Percentiles rank a stretch among this genome's conserved stretches.
These are phyloP conservation scores for Dicaeum eximium DNA, from an alignment of 2,113 vertebrate genomes.

Conservation along the genomic window DNA sequence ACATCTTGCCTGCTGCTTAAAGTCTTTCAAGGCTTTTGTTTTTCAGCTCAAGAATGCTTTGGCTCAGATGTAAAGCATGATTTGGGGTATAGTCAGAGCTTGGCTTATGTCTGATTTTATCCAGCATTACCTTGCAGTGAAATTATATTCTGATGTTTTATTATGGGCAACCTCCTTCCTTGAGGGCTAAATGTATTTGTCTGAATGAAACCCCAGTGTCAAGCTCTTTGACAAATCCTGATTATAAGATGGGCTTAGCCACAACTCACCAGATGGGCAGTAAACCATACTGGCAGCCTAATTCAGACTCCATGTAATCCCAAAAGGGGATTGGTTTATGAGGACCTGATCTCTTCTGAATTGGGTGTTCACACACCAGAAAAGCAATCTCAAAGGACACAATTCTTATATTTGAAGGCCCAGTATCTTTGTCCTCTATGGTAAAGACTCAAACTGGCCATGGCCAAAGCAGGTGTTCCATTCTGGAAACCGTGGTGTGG, in stretches of 20 bases:
- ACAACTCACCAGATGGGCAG: neutral
- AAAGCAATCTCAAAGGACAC: neutral
- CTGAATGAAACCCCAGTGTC: neutral
- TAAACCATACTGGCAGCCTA: neutral
- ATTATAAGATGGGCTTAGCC: neutral
- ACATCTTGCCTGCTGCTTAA: neutral
- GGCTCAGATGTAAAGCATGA: neutral
- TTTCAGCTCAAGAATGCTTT: neutral
- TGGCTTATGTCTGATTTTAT: neutral
- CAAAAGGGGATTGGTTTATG: neutral
- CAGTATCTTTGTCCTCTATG: neutral
- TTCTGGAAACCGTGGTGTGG: neutral
- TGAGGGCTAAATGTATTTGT: neutral
- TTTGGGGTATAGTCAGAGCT: neutral
- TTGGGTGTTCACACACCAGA: accelerated
- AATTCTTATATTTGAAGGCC: neutral
- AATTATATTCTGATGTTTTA: neutral
- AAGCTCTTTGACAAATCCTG: neutral
- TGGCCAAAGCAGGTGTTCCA: neutral
- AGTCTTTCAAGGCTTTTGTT: neutral
- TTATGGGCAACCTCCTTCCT: neutral
- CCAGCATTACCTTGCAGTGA: neutral
- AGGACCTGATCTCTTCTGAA: neutral
- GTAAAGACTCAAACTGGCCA: neutral
- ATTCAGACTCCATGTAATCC: neutral